phyloP scores from a whole-genome alignment of 2,888 invertebrate species.

The Calephelis perditalis region DNA sequence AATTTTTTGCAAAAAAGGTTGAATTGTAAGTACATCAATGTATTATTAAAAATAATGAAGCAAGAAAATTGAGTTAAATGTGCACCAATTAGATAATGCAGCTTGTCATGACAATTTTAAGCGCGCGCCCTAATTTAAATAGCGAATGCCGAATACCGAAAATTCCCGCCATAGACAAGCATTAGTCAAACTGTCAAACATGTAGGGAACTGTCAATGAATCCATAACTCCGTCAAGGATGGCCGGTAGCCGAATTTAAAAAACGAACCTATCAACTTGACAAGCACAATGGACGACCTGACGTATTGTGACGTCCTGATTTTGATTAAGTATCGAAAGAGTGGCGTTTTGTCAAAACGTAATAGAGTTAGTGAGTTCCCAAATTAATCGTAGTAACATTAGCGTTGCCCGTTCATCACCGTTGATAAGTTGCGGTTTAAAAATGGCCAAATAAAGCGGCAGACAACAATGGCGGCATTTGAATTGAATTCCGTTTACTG shows the following conservation, averaged over 20 bases:
- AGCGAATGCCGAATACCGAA: slow-evolving; percentile 6
- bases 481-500: slow-evolving; percentile 56
- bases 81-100: not conserved
- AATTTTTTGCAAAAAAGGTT: no score
- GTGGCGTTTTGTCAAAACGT: slow-evolving; percentile 58
- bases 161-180: slow-evolving; percentile 45
- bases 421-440: slow-evolving; percentile 50
- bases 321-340: slow-evolving; percentile 57
- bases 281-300: slow-evolving; percentile 42
- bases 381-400: slow-evolving; percentile 44
- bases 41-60: no score
- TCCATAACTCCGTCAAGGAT: slow-evolving; percentile 48
- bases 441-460: slow-evolving; percentile 52
- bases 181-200: slow-evolving; percentile 73
- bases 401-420: slow-evolving; percentile 47
- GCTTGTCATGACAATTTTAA: not conserved
- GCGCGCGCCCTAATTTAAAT: slow-evolving; percentile 17
- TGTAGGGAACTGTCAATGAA: slow-evolving; percentile 63
- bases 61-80: not conserved
- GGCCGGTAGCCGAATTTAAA: slow-evolving; percentile 52
- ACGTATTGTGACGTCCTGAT: slow-evolving; percentile 56
- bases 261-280: slow-evolving; percentile 27
- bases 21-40: no score
- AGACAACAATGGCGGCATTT: slow-evolving; percentile 72
- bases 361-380: slow-evolving; percentile 53